Base-by-base conservation (phyloP, 2,797 vertebrate species). In the Agapornis canus region DNA sequence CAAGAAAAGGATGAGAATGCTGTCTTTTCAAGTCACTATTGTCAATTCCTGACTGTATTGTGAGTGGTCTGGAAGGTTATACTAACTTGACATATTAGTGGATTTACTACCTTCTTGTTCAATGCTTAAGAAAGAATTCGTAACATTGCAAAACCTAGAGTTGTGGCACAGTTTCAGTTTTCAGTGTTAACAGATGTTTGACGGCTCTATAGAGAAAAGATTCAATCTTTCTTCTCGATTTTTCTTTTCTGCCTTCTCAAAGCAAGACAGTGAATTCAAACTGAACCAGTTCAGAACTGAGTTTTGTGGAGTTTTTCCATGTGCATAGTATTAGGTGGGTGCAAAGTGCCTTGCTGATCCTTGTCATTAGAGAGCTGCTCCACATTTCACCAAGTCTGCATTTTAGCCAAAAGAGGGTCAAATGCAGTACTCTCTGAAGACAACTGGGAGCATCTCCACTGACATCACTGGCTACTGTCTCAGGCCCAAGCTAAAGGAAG, bases 221-320 rank as follows among this genome's bases (percentile, higher is more conserved):
- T 48, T 86, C 52, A 78, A 73, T 82, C 47, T 68, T 85, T 68
- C 82, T 35, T 63, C 52, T 75, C 35, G 39, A 61, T 86, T 85
- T 90, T 78, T 72, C 69, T 80, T 89, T 56, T 37, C 59, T 64
- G 89, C 57, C 75, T 18, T 9, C 65, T 75, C 51, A 79, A 89
- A 86, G 85, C 83, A 95, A 92, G 56, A 82, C 71, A 87, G 69
- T 90, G 90, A 94, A 96, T 90, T 84, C 79, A 80, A 91, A 79
- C 66, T 48, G 83, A 77, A 88, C 73, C 83, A 65, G 72, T 65
- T 92, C 66, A 88, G 79, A 92, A 90, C 2, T 60, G 40, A 77
- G 68, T 86, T 94, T 79, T n/a, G 40, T 45, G 59, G 79, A 82
- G 40, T 56, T 90, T 40, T 77, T 77, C 52, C 66, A 73, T 43